Conservation (phyloP, 92 coral and sea anemone genomes). For the Paragorgia papillata region DNA sequence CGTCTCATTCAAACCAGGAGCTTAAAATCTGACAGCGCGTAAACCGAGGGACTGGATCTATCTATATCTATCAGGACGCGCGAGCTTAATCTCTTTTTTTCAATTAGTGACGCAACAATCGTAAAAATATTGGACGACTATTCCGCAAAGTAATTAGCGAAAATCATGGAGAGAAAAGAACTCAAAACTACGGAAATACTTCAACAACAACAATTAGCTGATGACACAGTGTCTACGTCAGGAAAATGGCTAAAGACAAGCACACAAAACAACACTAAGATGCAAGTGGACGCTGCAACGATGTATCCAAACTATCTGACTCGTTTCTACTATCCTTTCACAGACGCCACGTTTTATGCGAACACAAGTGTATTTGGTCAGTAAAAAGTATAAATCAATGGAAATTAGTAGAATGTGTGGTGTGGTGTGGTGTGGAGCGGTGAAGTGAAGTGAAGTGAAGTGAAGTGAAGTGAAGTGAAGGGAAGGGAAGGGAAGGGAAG, state of each 20-base stretch:
- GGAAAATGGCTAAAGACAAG: constrained; percentile 18
- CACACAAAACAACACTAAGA: not conserved
- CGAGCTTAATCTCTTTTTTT: not conserved
- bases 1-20: too few relatives aligned
- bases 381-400: not conserved
- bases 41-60: not conserved
- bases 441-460: not conserved
- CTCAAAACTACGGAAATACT: not conserved
- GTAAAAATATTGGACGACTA: not conserved
- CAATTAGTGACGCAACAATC: constrained; percentile 24
- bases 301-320: constrained; percentile 14
- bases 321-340: not conserved
- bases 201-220: not conserved
- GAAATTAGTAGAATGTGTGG: not conserved
- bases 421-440: not conserved
- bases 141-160: too few relatives aligned
- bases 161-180: not conserved
- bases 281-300: not conserved
- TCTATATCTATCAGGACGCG: not conserved
- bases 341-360: not conserved
- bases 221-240: not conserved
- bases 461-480: not conserved
- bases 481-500: too few relatives aligned
- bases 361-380: not conserved
- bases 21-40: too few relatives aligned